Base-by-base conservation (phyloP, 2,888 invertebrate species). In the Ormyrus pomaceus region DNA sequence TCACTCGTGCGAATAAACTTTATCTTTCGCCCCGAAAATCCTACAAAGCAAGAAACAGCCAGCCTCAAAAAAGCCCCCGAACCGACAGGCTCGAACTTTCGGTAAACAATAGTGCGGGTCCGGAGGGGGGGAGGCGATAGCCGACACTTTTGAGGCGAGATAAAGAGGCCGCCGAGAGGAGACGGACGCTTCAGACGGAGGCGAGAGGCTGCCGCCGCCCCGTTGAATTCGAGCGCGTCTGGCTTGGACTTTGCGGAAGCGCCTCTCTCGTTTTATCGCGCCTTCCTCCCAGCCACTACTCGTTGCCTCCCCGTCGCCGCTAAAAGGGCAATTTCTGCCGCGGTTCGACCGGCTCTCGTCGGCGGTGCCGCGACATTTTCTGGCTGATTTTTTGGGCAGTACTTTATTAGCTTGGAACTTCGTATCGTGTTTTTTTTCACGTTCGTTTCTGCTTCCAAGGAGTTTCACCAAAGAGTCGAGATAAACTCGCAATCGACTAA, bases 281-380 rank as follows among this genome's bases (percentile, higher is more conserved):
- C 71, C 4, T 4, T 61, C 11, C 53, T 77, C 69, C 19, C 48
- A 70, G 65, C 66, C 51, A 19, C 53, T 6, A 3, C 58, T 55
- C n/a, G 55, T 48, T 19, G 55, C 55, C 48, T 8, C 10, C 19
- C 46, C 11, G 13, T 50, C 61, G 19, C 45, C 59, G 65, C 62
- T 77, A 77, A 77, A 77, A 71, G 77, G 66, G 71, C 66, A 77
- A 77, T 77, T 77, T 77, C 34, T 77, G 69, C 62, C 9, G 50
- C 61, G 45, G 46, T 48, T 19, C 51, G 46, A 45, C 51, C 34
- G 50, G 53, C 34, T 61, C 51, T 59, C 51, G 50, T 11, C 71
- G 6, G 13, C 55, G 45, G 34, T 0, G 11, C 50, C 55, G 10
- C 9, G 6, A 6, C 34, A 59, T 19, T 59, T 34, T 34, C 34